Conservation (phyloP, 2,797 vertebrate genomes). For the Morus bassanus region DNA sequence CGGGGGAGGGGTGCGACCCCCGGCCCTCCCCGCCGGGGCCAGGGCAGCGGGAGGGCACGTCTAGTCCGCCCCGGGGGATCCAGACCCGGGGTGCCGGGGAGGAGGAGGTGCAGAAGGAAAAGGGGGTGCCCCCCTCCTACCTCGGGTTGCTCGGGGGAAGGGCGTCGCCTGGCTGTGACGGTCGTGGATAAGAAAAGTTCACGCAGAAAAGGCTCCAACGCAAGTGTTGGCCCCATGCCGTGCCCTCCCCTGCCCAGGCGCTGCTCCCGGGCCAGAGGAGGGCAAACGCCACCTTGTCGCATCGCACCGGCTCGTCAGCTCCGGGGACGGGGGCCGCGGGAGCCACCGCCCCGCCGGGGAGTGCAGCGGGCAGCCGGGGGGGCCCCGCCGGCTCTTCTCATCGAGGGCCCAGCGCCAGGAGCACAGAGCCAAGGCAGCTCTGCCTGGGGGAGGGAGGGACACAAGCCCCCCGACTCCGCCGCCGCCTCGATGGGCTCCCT, state of each 20-base stretch:
- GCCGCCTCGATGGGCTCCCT: neutral
- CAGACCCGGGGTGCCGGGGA: neutral
- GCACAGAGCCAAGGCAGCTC: neutral
- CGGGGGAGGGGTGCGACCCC: too few species aligned
- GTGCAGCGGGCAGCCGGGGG: neutral
- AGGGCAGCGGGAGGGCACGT: neutral
- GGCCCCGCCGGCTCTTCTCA: neutral
- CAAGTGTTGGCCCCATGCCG: neutral
- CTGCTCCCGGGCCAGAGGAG: neutral
- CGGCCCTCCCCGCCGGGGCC: neutral
- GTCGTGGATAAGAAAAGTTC: neutral
- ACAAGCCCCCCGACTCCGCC: neutral
- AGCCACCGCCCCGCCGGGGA: neutral
- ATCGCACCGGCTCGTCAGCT: neutral
- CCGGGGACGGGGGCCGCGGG: neutral
- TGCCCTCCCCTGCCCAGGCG: neutral
- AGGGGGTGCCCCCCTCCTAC: neutral
- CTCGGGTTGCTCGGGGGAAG: neutral
- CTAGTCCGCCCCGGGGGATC: neutral
- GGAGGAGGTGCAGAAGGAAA: neutral
- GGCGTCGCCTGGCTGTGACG: neutral
- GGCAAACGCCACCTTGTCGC: neutral
- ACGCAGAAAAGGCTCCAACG: neutral
- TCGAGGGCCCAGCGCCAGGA: neutral
- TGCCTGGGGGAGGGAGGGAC: neutral